These are phyloP conservation scores for Orcinus orca DNA, from an alignment of 2,113 vertebrate genomes.

Conservation along the genomic window DNA sequence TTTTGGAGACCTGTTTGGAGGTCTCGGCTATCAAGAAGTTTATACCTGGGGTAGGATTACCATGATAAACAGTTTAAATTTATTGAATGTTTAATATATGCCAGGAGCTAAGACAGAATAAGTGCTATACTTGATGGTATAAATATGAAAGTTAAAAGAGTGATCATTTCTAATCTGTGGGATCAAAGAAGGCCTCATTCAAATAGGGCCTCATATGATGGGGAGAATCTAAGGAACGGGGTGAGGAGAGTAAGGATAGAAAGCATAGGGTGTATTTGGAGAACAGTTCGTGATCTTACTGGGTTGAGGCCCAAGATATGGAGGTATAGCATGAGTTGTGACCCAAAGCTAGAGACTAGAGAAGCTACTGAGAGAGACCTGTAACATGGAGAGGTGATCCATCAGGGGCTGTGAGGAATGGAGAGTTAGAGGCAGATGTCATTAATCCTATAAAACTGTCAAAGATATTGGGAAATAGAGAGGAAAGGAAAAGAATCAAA, in stretches of 20 bases:
- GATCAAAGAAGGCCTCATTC: not conserved
- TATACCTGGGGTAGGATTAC: not conserved
- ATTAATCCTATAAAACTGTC: not conserved
- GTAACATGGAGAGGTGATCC: too few relatives aligned
- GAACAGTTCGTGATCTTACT: not conserved
- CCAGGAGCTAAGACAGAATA: not conserved
- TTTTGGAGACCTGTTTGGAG: not conserved
- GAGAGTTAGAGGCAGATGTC: not conserved
- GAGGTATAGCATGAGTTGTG: too few relatives aligned
- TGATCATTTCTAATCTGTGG: not conserved
- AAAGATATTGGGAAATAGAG: not conserved
- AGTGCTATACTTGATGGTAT: not conserved
- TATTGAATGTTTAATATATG: not conserved
- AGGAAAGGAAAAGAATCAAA: not conserved
- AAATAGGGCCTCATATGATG: not conserved
- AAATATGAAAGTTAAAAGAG: not conserved
- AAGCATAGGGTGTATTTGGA: not conserved
- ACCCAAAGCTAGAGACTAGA: not conserved
- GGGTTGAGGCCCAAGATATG: not conserved
- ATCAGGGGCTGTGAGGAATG: too few relatives aligned
- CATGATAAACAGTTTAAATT: not conserved
- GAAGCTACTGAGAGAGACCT: not conserved
- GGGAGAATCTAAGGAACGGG: not conserved
- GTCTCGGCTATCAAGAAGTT: not conserved
- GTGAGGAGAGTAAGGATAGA: not conserved